Conservation (phyloP, 2,888 invertebrate species). For the Orgyia antiqua region DNA sequence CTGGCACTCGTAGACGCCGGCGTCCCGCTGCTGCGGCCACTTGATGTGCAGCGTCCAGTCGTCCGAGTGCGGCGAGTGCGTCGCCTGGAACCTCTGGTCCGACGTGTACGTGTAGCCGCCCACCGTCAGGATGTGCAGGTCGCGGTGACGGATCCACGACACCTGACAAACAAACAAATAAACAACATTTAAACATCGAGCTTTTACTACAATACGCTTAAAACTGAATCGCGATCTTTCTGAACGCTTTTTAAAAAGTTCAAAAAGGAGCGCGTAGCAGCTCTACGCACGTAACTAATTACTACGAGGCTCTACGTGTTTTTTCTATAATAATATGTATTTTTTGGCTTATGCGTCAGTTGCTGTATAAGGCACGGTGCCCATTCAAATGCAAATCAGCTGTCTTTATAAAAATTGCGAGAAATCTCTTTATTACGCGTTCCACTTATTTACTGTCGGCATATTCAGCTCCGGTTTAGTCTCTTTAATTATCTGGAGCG, state of each 20-base stretch:
- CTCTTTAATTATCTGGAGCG: constrained; percentile 31
- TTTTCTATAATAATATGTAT: constrained; percentile 21
- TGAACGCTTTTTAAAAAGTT: too few relatives aligned
- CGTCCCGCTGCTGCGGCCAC: constrained; percentile 94
- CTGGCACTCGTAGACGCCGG: constrained; percentile 95
- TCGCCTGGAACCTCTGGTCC: constrained; percentile 93
- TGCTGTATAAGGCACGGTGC: constrained; percentile 33
- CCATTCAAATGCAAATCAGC: constrained; percentile 44
- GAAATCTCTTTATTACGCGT: constrained; percentile 39
- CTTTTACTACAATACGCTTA: too few relatives aligned
- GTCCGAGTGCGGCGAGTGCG: constrained; percentile 88
- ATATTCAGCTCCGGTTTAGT: constrained; percentile 18
- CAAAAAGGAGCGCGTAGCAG: too few relatives aligned
- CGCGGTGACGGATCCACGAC: constrained; percentile 93
- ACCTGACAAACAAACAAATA: constrained; percentile 81
- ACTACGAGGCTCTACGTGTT: constrained; percentile 12
- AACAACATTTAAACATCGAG: too few relatives aligned
- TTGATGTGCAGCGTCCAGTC: constrained; percentile 97
- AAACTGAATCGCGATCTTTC: too few relatives aligned
- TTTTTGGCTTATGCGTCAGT: constrained; percentile 32
- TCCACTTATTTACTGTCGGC: constrained; percentile 36
- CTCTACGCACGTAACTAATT: not conserved
- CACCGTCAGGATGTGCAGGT: constrained; percentile 93
- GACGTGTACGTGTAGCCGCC: constrained; percentile 94
- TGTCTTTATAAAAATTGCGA: constrained; percentile 34